phyloP scores from a whole-genome alignment of 2,797 vertebrate species.

The Hippopotamyrus pictus region DNA sequence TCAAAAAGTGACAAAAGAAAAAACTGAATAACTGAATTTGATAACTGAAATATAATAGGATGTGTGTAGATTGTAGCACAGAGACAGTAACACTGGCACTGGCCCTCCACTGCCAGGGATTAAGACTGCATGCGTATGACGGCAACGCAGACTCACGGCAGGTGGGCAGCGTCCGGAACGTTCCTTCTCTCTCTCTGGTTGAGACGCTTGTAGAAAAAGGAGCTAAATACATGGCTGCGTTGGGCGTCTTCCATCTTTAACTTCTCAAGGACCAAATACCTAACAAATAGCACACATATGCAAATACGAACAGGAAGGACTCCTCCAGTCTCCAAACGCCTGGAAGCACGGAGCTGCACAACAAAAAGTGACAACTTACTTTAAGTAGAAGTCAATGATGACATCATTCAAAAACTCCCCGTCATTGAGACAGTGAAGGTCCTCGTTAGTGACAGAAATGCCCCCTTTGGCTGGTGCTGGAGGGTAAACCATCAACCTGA shows the following conservation, averaged over 20 bases:
- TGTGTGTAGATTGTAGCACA: not conserved
- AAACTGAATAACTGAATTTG: not conserved
- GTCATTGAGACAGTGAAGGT: conserved; percentile 93
- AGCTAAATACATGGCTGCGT: conserved; percentile 93
- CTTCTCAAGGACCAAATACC: conserved; percentile 92
- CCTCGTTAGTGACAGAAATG: conserved; percentile 93
- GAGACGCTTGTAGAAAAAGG: conserved; percentile 95
- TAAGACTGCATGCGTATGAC: not conserved
- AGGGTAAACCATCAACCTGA: conserved; percentile 90
- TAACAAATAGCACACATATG: conserved; percentile 40
- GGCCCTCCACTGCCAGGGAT: not conserved
- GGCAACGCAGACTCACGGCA: conserved; percentile 72
- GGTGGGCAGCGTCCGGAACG: conserved; percentile 70
- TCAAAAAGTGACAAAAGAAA: not conserved
- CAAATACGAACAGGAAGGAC: not conserved
- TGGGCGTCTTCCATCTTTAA: conserved; percentile 86
- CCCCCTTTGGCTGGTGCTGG: conserved; percentile 93
- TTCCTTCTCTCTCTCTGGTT: conserved; percentile 89
- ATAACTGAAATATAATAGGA: not conserved
- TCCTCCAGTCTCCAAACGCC: not conserved
- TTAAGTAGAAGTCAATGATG: conserved; percentile 99
- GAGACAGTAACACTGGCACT: not conserved
- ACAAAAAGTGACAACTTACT: conserved; percentile 66
- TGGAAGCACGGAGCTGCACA: not conserved
- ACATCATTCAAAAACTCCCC: conserved; percentile 98